Percentiles rank a stretch among this genome's conserved stretches.
phyloP scores from a whole-genome alignment of 2,888 invertebrate species.

The Blomia tropicalis region DNA sequence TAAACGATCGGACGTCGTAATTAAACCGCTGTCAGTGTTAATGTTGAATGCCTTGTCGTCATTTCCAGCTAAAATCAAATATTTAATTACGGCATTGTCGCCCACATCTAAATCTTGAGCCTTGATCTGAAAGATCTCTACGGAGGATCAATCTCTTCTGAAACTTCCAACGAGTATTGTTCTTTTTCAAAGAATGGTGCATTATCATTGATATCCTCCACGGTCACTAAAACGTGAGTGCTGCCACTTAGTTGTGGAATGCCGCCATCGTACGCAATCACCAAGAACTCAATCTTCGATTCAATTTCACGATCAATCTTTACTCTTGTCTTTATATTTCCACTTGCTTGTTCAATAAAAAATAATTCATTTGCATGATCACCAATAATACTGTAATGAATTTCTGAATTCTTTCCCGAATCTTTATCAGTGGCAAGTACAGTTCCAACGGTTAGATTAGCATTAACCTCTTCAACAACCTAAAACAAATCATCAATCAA shows the following conservation, averaged over 20 bases:
- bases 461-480: constrained; percentile 30
- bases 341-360: constrained; percentile 28
- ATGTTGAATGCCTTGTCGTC: constrained; percentile 32
- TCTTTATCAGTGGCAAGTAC: constrained; percentile 52
- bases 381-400: constrained; percentile 56
- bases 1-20: constrained; percentile 30
- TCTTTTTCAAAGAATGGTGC: constrained; percentile 50
- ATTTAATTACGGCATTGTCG: constrained; percentile 59
- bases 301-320: constrained; percentile 30
- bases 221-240: constrained; percentile 41
- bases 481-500: neutral
- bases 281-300: constrained; percentile 29
- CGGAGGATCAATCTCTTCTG: constrained; percentile 31
- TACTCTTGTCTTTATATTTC: constrained; percentile 28
- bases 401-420: constrained; percentile 55
- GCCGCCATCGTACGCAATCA: constrained; percentile 31
- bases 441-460: constrained; percentile 30
- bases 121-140: constrained; percentile 30
- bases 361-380: constrained; percentile 31
- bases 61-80: constrained; percentile 36
- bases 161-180: constrained; percentile 29
- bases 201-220: constrained; percentile 75
- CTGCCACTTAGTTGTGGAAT: constrained; percentile 31
- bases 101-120: constrained; percentile 65
- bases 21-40: constrained; percentile 31